A percentile compares a stretch with the other conserved stretches of the same genome.
phyloP scores from a whole-genome alignment of 1,140 invertebrate genomes.

The Prorops nasuta region DNA sequence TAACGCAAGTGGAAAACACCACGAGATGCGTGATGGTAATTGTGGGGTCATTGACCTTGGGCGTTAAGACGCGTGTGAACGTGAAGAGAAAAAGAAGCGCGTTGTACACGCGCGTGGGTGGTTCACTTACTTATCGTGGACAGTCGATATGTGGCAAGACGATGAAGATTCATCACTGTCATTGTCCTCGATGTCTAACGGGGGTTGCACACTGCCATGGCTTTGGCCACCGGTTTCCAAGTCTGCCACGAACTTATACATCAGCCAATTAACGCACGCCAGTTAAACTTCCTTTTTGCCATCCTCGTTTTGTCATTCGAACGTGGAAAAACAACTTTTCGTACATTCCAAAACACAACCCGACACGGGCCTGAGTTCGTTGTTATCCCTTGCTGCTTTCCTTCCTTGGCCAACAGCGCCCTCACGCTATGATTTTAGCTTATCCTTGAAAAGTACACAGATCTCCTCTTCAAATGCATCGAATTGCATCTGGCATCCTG shows the following conservation, averaged over 20 bases:
- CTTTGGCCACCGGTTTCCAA: constrained; percentile 17
- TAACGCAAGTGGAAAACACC: background rate
- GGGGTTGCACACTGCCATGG: constrained; percentile 10
- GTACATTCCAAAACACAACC: too few relatives aligned
- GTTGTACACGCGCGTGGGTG: background rate
- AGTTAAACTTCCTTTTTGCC: background rate
- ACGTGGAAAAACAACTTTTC: too few relatives aligned
- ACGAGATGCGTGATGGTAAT: too few relatives aligned
- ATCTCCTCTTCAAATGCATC: too few relatives aligned
- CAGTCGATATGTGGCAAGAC: constrained; percentile 27
- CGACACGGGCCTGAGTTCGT: too few relatives aligned
- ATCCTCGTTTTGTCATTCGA: background rate
- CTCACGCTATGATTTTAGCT: too few relatives aligned
- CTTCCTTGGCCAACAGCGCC: too few relatives aligned
- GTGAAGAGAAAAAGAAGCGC: background rate
- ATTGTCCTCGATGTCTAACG: constrained; percentile 18
- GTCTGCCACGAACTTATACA: constrained; percentile 23
- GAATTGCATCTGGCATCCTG: too few relatives aligned
- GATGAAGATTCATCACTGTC: constrained; percentile 27
- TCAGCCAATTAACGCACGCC: constrained; percentile 9
- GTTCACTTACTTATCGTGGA: constrained; percentile 28
- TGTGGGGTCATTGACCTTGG: too few relatives aligned
- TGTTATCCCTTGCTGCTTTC: too few relatives aligned
- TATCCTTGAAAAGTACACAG: too few relatives aligned
- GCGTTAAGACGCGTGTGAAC: too few relatives aligned